Conservation (phyloP, 2,797 vertebrate species). For the Phataginus tricuspis region DNA sequence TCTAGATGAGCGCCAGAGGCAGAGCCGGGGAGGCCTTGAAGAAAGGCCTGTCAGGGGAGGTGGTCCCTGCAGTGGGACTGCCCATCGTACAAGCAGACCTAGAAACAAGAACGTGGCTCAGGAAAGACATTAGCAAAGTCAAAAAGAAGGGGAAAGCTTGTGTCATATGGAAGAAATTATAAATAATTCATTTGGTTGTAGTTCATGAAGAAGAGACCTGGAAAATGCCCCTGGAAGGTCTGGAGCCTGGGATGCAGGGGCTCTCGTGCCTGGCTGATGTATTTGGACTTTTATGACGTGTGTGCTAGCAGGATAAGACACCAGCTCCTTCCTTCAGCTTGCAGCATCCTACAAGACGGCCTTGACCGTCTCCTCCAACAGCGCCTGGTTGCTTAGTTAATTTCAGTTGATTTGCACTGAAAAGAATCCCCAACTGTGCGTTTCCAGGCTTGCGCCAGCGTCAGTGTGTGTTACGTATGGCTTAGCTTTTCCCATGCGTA, state of each 20-base stretch:
- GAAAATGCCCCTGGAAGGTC: neutral
- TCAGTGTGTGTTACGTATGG: rapidly evolving
- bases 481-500: neutral
- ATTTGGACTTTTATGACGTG: no score
- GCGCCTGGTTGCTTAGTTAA: neutral
- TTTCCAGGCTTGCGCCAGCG: neutral
- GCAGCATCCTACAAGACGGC: neutral
- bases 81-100: neutral
- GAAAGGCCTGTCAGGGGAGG: neutral
- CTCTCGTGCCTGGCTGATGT: no score
- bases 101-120: neutral
- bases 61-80: neutral
- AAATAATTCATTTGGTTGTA: neutral
- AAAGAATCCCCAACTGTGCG: neutral
- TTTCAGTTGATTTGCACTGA: neutral
- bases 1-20: neutral
- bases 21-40: neutral
- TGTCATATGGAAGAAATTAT: neutral
- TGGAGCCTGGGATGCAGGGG: neutral
- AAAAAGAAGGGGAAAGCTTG: neutral
- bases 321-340: neutral
- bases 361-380: neutral
- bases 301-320: neutral
- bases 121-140: neutral
- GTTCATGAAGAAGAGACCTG: neutral